Percentiles rank a stretch among this genome's conserved stretches.
phyloP scores from a whole-genome alignment of 2,888 invertebrate genomes.

The Brachycybe producta region DNA sequence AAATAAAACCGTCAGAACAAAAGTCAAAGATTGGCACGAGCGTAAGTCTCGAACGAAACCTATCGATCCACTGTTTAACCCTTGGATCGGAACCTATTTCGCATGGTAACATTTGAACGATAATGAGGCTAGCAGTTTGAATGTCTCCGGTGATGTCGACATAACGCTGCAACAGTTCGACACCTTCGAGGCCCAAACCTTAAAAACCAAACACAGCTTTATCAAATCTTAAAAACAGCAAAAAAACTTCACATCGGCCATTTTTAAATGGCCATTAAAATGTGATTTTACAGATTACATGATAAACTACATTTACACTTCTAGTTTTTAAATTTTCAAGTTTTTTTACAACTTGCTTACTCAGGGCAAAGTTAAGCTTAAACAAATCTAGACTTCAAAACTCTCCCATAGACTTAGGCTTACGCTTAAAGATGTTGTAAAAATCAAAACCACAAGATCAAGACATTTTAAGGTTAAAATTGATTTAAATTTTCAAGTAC shows the following conservation, averaged over 20 bases:
- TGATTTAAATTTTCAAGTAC: conserved; percentile 22
- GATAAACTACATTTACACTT: no score
- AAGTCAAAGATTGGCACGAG: conserved; percentile 5
- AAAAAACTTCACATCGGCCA: background rate
- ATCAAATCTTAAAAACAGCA: background rate
- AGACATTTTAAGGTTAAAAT: conserved; percentile 36
- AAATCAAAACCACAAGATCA: no score
- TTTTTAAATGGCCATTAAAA: background rate
- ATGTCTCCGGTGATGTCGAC: conserved; percentile 78
- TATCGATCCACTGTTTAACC: conserved; percentile 38
- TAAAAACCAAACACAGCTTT: conserved; percentile 6
- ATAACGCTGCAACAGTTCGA: conserved; percentile 70
- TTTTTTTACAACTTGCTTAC: no score
- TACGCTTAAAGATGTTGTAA: no score
- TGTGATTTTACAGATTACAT: no score
- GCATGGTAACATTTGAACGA: conserved; percentile 59
- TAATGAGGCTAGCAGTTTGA: conserved; percentile 72
- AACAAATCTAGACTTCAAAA: no score
- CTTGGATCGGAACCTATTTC: conserved; percentile 47
- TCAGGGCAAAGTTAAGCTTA: no score
- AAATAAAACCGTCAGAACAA: conserved; percentile 14
- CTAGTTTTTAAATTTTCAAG: no score
- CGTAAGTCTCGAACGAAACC: no score
- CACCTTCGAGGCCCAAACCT: conserved; percentile 60
- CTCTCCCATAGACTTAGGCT: no score